phyloP scores from a whole-genome alignment of 2,797 vertebrate species.

The Tamandua tetradactyla region DNA sequence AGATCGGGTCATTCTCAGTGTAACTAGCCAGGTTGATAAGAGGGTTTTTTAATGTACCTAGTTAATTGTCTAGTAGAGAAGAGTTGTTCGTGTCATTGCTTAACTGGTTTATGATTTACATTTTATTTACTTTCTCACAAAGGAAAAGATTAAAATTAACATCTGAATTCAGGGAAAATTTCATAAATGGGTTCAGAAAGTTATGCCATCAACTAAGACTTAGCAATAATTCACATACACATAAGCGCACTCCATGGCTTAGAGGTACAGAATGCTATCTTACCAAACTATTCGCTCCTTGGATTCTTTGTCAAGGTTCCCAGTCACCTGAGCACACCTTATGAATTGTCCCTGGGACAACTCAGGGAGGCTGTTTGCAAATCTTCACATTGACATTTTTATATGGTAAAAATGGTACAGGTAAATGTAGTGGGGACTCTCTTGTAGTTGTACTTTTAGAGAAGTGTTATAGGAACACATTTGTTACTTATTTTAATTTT shows the following conservation, averaged over 20 bases:
- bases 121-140: background rate
- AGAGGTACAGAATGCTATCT: background rate
- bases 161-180: background rate
- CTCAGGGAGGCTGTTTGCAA: background rate
- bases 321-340: background rate
- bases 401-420: no score
- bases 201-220: background rate
- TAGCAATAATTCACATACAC: background rate
- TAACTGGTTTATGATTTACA: background rate
- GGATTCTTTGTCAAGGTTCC: background rate
- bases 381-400: background rate
- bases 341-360: background rate
- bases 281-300: background rate
- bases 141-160: background rate
- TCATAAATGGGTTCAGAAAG: background rate
- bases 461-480: background rate
- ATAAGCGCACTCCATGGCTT: background rate
- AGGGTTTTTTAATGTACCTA: background rate
- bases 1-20: background rate
- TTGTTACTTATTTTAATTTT: background rate
- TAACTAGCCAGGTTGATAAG: background rate
- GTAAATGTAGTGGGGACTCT: background rate
- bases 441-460: background rate
- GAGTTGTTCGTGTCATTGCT: background rate
- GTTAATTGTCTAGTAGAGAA: background rate